These are phyloP conservation scores for Pao palembangensis DNA, from an alignment of 2,113 vertebrate genomes.

Conservation along the genomic window DNA sequence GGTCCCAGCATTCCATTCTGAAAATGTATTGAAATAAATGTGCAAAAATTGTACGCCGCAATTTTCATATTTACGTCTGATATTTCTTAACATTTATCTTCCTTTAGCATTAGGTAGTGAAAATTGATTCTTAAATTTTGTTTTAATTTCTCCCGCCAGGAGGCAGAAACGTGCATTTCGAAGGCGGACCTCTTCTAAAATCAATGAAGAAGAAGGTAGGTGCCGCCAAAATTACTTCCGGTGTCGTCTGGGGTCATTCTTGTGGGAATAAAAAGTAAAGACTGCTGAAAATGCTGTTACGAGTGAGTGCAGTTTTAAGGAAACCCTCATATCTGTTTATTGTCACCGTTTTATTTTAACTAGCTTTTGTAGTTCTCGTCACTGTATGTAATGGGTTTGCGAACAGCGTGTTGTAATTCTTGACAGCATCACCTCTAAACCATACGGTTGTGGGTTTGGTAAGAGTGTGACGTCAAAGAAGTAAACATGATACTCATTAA, in stretches of 20 bases:
- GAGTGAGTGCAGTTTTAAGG: slow-evolving; percentile 51
- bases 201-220: slow-evolving; percentile 7
- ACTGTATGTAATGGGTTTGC: background rate
- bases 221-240: slow-evolving; percentile 36
- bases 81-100: background rate
- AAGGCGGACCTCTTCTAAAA: background rate
- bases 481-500: too few species aligned
- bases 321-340: background rate
- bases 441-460: background rate
- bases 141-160: background rate
- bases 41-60: too few species aligned
- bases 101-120: background rate
- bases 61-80: too few species aligned
- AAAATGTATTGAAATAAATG: too few species aligned
- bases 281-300: slow-evolving; percentile 60
- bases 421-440: slow-evolving; percentile 10
- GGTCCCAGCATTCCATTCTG: too few species aligned
- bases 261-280: slow-evolving; percentile 1
- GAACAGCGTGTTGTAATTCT: background rate
- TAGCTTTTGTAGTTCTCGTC: background rate
- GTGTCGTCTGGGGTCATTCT: slow-evolving; percentile 35
- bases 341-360: background rate
- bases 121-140: background rate
- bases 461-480: background rate
- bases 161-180: background rate